These are phyloP conservation scores for Ectropis crepuscularia DNA, from an alignment of 2,888 invertebrate species.

Conservation along the genomic window DNA sequence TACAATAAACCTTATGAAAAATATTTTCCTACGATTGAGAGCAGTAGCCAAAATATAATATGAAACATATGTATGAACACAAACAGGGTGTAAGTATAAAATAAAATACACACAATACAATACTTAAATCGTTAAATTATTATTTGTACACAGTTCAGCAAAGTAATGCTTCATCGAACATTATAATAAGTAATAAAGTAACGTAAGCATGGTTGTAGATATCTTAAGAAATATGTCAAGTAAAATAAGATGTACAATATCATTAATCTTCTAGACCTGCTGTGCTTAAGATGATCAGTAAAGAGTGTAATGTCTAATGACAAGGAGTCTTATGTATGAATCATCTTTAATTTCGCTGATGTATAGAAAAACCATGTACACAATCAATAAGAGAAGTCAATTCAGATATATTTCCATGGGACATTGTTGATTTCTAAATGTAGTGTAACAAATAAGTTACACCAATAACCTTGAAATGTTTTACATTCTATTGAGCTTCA, in stretches of 20 bases:
- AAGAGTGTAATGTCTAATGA: too few species aligned
- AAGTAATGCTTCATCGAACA: slow-evolving; percentile 39
- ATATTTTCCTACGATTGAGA: slow-evolving; percentile 1
- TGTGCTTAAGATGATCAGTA: neutral
- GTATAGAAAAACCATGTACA: slow-evolving; percentile 20
- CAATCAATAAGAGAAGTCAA: slow-evolving; percentile 45
- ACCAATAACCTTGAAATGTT: slow-evolving; percentile 28
- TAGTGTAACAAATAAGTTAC: slow-evolving; percentile 60
- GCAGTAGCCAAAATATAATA: slow-evolving; percentile 5
- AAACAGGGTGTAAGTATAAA: slow-evolving; percentile 21
- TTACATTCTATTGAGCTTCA: slow-evolving; percentile 1
- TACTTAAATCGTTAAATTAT: slow-evolving; percentile 28
- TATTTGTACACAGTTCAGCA: slow-evolving; percentile 35
- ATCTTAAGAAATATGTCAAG: slow-evolving; percentile 1
- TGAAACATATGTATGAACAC: slow-evolving; percentile 25
- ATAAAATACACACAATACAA: slow-evolving; percentile 29
- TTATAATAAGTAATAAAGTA: slow-evolving; percentile 31
- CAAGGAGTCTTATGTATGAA: neutral
- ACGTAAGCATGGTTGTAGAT: slow-evolving; percentile 25
- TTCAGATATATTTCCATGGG: slow-evolving; percentile 63
- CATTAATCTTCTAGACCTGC: neutral
- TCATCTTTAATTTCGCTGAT: neutral
- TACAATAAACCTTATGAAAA: slow-evolving; percentile 19
- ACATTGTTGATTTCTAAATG: slow-evolving; percentile 64
- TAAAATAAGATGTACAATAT: slow-evolving; percentile 1